Base-by-base conservation (phyloP, 23 tunicate genomes). In the Phallusia fumigata region DNA sequence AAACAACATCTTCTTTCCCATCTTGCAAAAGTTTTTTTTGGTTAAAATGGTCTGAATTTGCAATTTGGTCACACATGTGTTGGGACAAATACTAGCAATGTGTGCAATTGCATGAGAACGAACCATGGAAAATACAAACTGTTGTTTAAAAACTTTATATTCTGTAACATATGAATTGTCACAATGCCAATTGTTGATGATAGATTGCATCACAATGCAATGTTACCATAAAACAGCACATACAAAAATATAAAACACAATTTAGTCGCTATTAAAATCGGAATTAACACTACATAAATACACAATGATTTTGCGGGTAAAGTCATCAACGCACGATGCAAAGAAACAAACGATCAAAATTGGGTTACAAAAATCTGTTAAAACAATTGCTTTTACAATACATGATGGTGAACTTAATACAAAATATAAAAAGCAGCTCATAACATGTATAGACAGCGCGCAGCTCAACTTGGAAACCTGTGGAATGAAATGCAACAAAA, bases 351-450 rank as follows among this genome's bases (percentile, higher is more conserved):
- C 69, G 15, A 58, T 58, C 28, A 40, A 3, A 6, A 58, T 11
- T 58, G 2, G 13, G 28, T 58, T 21, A 58, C 28, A 58, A 58
- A 6, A 21, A 58, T 40, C 8, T 24, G 28, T 58, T 58, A 58
- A 21, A 58, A n/a, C n/a, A n/a, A 24, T 24, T 58, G 69, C 28
- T 58, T n/a, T n/a, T 58, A 21, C 28, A 58, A 58, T 21, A 58
- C 69, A 58, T 58, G 13, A 6, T 58, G 69, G 69, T 58, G 69
- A 58, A 58, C 69, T 58, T 58, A 24, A 58, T 58, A 58, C 69
- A 58, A 58, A 58, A 58, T 58, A 58, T 58, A 58, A 58, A 58
- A 58, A 58, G 69, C 69, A 58, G 69, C 69, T 58, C 69, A 58
- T 21, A n/a, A n/a, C n/a, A n/a, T n/a, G n/a, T n/a, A 21, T 58